phyloP scores from a whole-genome alignment of 2,888 invertebrate genomes.

The Pseudococcus longispinus region DNA sequence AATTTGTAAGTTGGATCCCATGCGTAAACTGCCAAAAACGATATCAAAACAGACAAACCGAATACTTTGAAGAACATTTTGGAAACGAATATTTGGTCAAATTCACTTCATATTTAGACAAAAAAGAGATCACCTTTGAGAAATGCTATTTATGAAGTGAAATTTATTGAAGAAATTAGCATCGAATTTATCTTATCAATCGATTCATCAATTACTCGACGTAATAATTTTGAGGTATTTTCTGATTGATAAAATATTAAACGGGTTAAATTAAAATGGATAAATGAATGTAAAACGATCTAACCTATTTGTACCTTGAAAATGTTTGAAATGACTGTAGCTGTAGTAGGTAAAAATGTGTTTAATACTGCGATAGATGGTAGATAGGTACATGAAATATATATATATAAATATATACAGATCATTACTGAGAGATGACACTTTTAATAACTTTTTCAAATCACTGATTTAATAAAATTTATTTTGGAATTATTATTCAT shows the following conservation, averaged over 20 bases:
- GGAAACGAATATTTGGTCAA: not conserved
- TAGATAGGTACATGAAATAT: too few species aligned
- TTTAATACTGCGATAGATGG: too few species aligned
- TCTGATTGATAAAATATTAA: not conserved
- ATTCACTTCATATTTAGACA: not conserved
- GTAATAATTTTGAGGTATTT: not conserved
- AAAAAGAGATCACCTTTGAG: not conserved
- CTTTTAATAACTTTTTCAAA: too few species aligned
- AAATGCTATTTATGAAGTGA: not conserved
- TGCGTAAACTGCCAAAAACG: not conserved
- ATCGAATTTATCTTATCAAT: not conserved
- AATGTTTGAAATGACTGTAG: too few species aligned
- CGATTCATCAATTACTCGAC: not conserved
- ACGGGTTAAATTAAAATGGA: not conserved
- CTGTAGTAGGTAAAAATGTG: too few species aligned
- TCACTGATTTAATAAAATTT: too few species aligned
- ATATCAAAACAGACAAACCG: not conserved
- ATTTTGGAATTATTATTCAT: too few species aligned
- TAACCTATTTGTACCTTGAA: too few species aligned
- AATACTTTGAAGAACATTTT: not conserved
- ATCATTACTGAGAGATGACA: too few species aligned
- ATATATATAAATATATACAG: too few species aligned
- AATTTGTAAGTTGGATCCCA: slow-evolving; percentile 17
- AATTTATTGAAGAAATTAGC: not conserved
- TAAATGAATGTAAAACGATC: not conserved